Conservation (phyloP, 2,797 vertebrate genomes). For the Lacerta agilis region DNA sequence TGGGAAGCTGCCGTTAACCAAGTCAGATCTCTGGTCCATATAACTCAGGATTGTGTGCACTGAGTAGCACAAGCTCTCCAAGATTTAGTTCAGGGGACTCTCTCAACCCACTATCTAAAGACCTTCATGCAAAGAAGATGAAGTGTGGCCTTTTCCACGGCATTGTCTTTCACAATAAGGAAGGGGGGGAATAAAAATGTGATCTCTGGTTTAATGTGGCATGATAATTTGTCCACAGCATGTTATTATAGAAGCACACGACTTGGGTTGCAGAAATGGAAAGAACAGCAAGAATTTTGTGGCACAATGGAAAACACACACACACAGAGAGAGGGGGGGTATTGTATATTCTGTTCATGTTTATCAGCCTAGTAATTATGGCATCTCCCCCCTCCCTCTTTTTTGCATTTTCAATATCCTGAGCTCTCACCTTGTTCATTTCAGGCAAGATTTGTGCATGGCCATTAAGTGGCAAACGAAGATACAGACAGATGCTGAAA, state of each 20-base stretch:
- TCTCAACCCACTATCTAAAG: too few relatives aligned
- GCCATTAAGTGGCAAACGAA: slow-evolving; percentile 2
- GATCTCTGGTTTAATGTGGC: not conserved
- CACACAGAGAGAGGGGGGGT: too few relatives aligned
- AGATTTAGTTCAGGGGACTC: too few relatives aligned
- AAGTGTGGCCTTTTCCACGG: too few relatives aligned
- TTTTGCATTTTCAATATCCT: slow-evolving; percentile 15
- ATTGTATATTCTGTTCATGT: slow-evolving; percentile 10
- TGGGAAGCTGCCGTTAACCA: too few relatives aligned
- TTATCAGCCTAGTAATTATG: slow-evolving; percentile 16
- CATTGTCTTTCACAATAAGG: not conserved
- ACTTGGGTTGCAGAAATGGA: not conserved
- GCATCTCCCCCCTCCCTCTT: too few relatives aligned
- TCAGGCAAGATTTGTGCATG: not conserved
- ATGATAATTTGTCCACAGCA: not conserved
- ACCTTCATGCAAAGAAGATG: too few relatives aligned
- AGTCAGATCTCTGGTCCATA: too few relatives aligned
- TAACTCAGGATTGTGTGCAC: too few relatives aligned
- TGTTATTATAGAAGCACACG: not conserved
- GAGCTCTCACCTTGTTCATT: slow-evolving; percentile 11
- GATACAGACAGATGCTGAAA: slow-evolving; percentile 16
- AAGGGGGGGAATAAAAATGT: not conserved
- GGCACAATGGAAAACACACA: not conserved
- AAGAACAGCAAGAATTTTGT: not conserved
- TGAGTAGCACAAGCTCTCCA: too few relatives aligned